Evolutionary conservation across 30 jellyfish, hydroid and myxozoan genomes (phyloP), one percentile per base, ranked within the genome.

Genomic region (Aurelia sp.): DNA sequence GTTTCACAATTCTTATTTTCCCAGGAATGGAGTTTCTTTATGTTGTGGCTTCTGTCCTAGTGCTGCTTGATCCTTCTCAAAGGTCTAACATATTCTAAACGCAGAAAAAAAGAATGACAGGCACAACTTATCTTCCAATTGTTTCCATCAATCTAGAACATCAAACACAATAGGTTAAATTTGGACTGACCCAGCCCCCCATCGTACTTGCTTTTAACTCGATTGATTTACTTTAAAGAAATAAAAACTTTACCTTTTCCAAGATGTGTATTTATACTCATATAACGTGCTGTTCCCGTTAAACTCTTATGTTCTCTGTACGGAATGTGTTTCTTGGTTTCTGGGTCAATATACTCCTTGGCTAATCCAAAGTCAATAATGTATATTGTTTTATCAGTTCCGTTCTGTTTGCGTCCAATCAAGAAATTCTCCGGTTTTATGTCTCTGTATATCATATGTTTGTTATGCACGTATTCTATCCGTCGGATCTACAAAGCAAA

Each of bases 261-360:
- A 40, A 96, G 85, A 92, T 96, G 99, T 47, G 99, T 96, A 72
- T 96, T 96, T 35, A 96, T 96, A 81, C 99, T 96, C 99, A 96
- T 96, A 83, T 96, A 96, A 9, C 99, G 95, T 20, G 99, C 99
- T 6, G 99, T 96, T 22, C 99, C 99, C n/a, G 99, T 96, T 41
- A 96, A 60, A 80, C 98, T 91, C 76, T 96, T 96, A 68, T 96
- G 98, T 76, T 96, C 99, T 50, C 98, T 82, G 87, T 90, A 96
- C 0, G 99, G 99, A 74, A 96, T 91, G 72, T 96, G 99, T 57
- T 91, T 90, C 90, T 90, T 88, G 10, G 98, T 96, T 84, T 91
- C 97, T 1, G 99, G 99, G 71, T 96, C 99, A 70, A 96, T 96
- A 82, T 96, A 96, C 66, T 90, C 98, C 82, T 96, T 96, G 73